Conservation (phyloP, 1,140 invertebrate genomes). For the Drosophila busckii region DNA sequence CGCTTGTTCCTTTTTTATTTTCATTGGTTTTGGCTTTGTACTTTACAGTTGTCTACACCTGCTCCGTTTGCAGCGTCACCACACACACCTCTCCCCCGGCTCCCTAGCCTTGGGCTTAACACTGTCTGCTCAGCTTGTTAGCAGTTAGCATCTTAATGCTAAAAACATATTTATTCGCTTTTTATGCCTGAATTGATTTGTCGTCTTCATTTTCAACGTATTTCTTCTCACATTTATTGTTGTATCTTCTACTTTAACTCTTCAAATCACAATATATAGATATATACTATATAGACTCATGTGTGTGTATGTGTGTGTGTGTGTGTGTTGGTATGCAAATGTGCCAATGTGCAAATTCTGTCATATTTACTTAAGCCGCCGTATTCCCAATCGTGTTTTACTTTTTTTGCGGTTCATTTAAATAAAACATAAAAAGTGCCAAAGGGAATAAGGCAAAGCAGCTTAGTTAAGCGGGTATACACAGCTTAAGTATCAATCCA, state of each 20-base stretch:
- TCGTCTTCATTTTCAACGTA: slow-evolving; percentile 64
- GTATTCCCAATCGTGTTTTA: slow-evolving; percentile 52
- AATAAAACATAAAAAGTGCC: slow-evolving; percentile 43
- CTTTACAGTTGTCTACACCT: slow-evolving; percentile 24
- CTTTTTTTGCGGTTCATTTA: slow-evolving; percentile 57
- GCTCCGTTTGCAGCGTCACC: background rate
- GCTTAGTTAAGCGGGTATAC: no score
- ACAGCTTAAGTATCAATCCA: no score
- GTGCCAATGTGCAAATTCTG: slow-evolving; percentile 59
- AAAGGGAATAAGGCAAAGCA: slow-evolving; percentile 7
- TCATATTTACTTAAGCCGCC: slow-evolving; percentile 56
- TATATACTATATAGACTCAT: slow-evolving; percentile 9
- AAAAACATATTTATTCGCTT: slow-evolving; percentile 77
- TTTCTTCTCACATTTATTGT: slow-evolving; percentile 63
- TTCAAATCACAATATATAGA: slow-evolving; percentile 4
- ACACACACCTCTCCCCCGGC: background rate
- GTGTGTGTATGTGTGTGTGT: background rate
- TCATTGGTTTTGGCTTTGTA: slow-evolving; percentile 18
- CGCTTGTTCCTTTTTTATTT: background rate
- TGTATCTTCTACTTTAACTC: no score
- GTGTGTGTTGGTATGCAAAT: slow-evolving; percentile 27
- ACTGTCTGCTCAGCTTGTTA: slow-evolving; percentile 53
- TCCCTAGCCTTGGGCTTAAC: background rate
- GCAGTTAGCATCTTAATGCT: slow-evolving; percentile 73
- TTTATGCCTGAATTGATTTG: slow-evolving; percentile 77